A percentile compares a stretch with the other conserved stretches of the same genome.
Conservation (phyloP, 2,797 vertebrate genomes). For the Phoxinus dragarum region DNA sequence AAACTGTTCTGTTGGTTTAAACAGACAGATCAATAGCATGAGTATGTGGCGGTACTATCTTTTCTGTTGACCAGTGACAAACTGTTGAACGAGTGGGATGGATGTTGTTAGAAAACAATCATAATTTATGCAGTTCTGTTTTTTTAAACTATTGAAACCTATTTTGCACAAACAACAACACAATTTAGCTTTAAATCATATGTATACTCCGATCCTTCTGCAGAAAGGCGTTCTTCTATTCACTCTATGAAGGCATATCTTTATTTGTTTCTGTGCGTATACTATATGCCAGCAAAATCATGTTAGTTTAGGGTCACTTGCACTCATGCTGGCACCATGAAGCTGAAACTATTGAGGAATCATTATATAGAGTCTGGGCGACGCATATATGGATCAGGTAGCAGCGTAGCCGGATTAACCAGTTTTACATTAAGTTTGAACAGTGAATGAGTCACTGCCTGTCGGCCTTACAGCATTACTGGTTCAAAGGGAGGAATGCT, state of each 20-base stretch:
- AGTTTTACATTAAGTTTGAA: not conserved
- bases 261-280: not conserved
- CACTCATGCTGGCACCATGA: not conserved
- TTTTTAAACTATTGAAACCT: not conserved
- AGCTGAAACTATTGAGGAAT: not conserved
- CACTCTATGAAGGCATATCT: not conserved
- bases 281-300: not conserved
- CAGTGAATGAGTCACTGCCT: not conserved
- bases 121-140: not conserved
- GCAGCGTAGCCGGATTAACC: conserved; percentile 5
- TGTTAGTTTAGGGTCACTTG: not conserved
- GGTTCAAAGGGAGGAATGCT: not conserved
- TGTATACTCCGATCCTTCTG: not conserved
- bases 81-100: not conserved
- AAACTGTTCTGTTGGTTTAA: not conserved
- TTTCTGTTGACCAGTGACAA: not conserved
- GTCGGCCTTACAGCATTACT: not conserved
- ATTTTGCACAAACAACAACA: not conserved
- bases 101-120: not conserved
- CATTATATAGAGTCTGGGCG: not conserved
- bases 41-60: not conserved
- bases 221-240: not conserved
- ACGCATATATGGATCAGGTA: not conserved
- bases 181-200: conserved; percentile 8
- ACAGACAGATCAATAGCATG: not conserved